These are phyloP conservation scores for Melipona quadrifasciata DNA, from an alignment of 1,140 invertebrate species.

Conservation along the genomic window DNA sequence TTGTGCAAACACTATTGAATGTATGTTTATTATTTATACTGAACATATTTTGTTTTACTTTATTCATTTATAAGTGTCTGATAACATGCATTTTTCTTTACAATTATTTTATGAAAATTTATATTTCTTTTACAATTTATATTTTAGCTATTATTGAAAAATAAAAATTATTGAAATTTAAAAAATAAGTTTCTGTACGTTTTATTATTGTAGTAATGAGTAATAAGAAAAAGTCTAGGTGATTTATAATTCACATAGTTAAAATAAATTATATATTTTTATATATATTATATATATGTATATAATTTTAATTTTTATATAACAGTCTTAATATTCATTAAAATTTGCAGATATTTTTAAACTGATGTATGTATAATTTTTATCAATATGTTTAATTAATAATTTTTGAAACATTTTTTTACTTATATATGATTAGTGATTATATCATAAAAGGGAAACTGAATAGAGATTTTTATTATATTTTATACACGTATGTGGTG, in stretches of 20 bases:
- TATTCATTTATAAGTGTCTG: not conserved
- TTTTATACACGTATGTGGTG: slow-evolving; percentile 11
- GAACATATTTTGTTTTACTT: not conserved
- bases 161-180: not conserved
- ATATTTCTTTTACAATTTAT: not conserved
- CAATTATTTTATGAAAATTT: not conserved
- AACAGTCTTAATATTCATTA: not conserved
- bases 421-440: slow-evolving; percentile 15
- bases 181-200: not conserved
- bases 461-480: slow-evolving; percentile 25
- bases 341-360: not conserved
- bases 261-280: slow-evolving; percentile 4
- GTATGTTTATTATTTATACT: not conserved
- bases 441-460: not conserved
- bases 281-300: not conserved
- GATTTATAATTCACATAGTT: not conserved
- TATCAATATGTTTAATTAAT: not conserved
- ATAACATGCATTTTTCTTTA: not conserved
- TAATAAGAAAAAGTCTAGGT: not conserved
- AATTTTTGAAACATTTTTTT: not conserved
- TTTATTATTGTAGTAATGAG: not conserved
- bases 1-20: not conserved
- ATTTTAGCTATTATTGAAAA: not conserved
- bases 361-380: slow-evolving; percentile 10
- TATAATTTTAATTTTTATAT: not conserved